These are phyloP conservation scores for Cyphomyrus discorhynchus DNA, from an alignment of 2,113 vertebrate species.

Conservation along the genomic window DNA sequence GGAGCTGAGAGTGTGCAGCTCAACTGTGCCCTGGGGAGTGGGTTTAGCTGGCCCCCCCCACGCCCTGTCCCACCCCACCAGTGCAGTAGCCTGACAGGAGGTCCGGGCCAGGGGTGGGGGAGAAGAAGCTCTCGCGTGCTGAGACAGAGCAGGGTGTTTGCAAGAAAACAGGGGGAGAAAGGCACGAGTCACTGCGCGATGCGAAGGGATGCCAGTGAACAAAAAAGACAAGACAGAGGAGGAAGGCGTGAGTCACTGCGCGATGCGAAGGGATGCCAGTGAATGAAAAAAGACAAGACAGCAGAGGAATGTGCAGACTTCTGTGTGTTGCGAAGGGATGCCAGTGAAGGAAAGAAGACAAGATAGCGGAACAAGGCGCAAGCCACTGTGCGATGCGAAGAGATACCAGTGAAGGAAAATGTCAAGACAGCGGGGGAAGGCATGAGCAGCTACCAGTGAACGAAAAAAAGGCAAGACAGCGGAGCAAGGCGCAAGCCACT, in stretches of 20 bases:
- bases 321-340: too few species aligned
- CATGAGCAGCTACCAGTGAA: background rate
- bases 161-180: background rate
- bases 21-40: background rate
- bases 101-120: background rate
- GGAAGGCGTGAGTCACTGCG: too few species aligned
- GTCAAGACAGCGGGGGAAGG: background rate
- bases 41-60: background rate
- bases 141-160: background rate
- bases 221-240: background rate
- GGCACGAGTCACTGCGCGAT: too few species aligned
- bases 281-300: too few species aligned
- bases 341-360: too few species aligned
- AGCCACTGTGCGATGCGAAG: too few species aligned
- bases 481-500: background rate
- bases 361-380: too few species aligned
- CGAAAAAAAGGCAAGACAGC: too few species aligned
- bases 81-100: background rate
- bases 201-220: background rate
- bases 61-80: background rate
- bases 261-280: too few species aligned
- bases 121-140: background rate
- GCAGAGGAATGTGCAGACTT: background rate
- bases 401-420: too few species aligned
- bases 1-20: background rate